phyloP scores from a whole-genome alignment of 2,888 invertebrate species.

The Andrena chrysosceles region DNA sequence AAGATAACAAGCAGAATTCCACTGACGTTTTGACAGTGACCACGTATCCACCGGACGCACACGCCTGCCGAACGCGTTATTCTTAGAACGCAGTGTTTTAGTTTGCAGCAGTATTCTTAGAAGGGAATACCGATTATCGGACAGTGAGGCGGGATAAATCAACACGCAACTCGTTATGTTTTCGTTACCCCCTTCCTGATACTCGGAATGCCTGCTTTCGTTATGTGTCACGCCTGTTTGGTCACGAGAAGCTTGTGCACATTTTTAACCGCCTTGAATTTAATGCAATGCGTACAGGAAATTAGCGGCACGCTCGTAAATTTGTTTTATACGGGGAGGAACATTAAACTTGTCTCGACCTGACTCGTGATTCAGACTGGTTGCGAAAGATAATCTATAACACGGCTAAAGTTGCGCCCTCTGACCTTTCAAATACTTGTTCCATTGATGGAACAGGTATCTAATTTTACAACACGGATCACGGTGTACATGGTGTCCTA shows the following conservation, averaged over 20 bases:
- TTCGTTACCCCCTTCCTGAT: neutral
- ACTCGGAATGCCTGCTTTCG: neutral
- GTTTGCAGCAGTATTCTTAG: slow-evolving; percentile 27
- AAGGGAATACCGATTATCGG: neutral
- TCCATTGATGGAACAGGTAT: slow-evolving; percentile 45
- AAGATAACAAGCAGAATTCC: slow-evolving; percentile 67
- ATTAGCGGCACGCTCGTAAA: neutral
- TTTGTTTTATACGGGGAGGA: neutral
- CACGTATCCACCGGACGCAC: slow-evolving; percentile 30
- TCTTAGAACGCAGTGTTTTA: slow-evolving; percentile 39
- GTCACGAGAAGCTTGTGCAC: neutral
- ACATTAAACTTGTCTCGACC: neutral
- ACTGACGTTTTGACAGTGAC: slow-evolving; percentile 49
- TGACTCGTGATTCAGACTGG: neutral
- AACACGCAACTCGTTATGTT: neutral
- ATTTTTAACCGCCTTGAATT: neutral
- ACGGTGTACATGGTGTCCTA: neutral
- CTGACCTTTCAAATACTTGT: slow-evolving; percentile 54
- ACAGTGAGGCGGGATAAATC: neutral
- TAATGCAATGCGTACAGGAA: neutral
- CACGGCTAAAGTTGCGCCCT: slow-evolving; percentile 20
- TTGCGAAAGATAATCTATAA: slow-evolving; percentile 23
- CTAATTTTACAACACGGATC: slow-evolving; percentile 49
- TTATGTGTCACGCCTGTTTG: neutral
- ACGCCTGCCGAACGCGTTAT: slow-evolving; percentile 32